Conservation (phyloP, 2,797 vertebrate genomes). For the Poecilia picta region DNA sequence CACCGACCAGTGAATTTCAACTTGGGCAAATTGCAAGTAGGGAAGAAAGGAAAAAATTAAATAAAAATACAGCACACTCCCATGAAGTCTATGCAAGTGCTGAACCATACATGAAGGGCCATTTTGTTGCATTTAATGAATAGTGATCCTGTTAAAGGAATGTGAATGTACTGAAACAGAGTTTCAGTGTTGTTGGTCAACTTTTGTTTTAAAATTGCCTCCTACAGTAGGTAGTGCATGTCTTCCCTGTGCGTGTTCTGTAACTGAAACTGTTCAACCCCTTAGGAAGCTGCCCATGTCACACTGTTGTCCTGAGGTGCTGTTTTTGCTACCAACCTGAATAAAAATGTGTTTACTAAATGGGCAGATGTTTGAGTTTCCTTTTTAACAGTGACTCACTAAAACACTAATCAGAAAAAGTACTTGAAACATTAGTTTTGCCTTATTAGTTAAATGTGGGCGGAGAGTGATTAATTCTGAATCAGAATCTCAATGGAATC, state of each 20-base stretch:
- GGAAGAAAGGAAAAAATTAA: conserved; percentile 9
- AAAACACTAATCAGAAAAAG: neutral
- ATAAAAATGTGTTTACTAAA: conserved; percentile 83
- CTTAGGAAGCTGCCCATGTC: conserved; percentile 63
- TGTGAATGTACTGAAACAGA: conserved; percentile 71
- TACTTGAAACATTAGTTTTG: neutral
- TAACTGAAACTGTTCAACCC: conserved; percentile 67
- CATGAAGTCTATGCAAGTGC: conserved; percentile 54
- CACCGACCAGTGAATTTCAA: conserved; percentile 43
- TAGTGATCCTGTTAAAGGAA: conserved; percentile 64
- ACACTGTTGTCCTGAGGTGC: conserved; percentile 77
- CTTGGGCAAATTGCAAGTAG: conserved; percentile 48
- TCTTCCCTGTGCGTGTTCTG: conserved; percentile 68
- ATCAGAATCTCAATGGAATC: neutral
- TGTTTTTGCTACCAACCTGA: conserved; percentile 83
- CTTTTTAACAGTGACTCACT: neutral
- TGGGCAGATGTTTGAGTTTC: conserved; percentile 11
- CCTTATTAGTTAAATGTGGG: neutral
- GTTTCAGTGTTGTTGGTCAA: conserved; percentile 65
- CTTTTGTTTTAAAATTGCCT: conserved; percentile 63
- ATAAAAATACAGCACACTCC: conserved; percentile 30
- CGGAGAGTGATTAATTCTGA: neutral
- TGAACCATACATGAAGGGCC: conserved; percentile 33
- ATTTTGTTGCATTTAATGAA: conserved; percentile 49
- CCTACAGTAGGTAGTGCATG: conserved; percentile 73